Evolutionary conservation across 2,113 vertebrate genomes (phyloP).

Genomic region (Eulemur macaco): DNA sequence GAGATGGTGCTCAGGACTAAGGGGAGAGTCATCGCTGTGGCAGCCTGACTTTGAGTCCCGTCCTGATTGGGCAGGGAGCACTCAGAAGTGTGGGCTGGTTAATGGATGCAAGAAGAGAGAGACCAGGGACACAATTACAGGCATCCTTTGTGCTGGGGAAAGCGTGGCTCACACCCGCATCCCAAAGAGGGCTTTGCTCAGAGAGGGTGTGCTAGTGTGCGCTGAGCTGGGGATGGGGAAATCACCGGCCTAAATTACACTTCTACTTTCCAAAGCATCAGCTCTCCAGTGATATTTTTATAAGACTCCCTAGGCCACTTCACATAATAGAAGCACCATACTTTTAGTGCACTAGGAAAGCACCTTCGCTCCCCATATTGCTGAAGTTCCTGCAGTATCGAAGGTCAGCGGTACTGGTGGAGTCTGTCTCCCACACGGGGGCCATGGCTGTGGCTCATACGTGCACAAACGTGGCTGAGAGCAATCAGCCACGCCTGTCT

Average conservation of each 20-base stretch:
- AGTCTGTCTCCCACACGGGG: background rate
- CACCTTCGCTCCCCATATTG: background rate
- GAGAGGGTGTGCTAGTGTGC: background rate
- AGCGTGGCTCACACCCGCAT: background rate
- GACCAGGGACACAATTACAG: background rate
- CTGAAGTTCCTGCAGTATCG: background rate
- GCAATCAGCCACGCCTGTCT: background rate
- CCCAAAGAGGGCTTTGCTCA: background rate
- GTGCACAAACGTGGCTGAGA: background rate
- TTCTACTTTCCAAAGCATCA: background rate
- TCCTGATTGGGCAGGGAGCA: background rate
- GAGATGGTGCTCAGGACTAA: background rate
- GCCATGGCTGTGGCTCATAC: background rate
- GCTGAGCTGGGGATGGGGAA: background rate
- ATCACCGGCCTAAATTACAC: background rate
- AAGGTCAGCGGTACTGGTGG: background rate
- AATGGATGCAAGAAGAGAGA: no score
- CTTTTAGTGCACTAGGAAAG: background rate
- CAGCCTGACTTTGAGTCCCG: background rate
- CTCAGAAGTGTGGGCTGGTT: background rate
- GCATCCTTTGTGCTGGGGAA: background rate
- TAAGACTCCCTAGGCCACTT: background rate
- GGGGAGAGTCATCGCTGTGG: rapidly evolving
- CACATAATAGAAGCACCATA: no score
- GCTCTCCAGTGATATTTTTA: background rate